Evolutionary conservation across 2,888 invertebrate species (phyloP).

Genomic region (Lasius platythorax): DNA sequence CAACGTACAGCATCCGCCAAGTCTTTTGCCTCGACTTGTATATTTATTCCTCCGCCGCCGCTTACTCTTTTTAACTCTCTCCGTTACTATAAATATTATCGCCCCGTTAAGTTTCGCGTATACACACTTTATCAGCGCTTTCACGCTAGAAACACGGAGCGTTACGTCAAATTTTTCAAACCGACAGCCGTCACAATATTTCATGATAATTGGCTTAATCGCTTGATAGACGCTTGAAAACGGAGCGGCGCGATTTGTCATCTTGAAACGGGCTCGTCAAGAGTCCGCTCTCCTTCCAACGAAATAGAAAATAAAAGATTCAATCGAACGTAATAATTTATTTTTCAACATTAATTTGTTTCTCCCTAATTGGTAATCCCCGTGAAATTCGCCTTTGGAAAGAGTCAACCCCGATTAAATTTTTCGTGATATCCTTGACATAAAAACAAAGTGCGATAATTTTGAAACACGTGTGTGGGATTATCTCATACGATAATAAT

Average conservation of each 20-base stretch:
- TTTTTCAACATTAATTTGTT: not conserved
- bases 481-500: constrained; percentile 1
- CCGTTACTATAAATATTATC: constrained; percentile 72
- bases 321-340: not conserved
- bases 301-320: not conserved
- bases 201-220: constrained; percentile 32
- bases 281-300: not conserved
- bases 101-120: constrained; percentile 61
- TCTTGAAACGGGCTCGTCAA: not conserved
- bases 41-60: constrained; percentile 68
- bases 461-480: not conserved
- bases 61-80: constrained; percentile 69
- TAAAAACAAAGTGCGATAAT: not conserved
- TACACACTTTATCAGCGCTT: constrained; percentile 60
- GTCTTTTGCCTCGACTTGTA: constrained; percentile 59
- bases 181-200: constrained; percentile 42
- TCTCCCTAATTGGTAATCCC: not conserved
- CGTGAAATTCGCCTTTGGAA: not conserved
- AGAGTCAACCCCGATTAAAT: not conserved
- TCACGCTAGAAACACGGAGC: constrained; percentile 59
- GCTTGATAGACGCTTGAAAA: not conserved
- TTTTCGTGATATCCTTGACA: not conserved
- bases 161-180: constrained; percentile 39
- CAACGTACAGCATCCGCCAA: constrained; percentile 39
- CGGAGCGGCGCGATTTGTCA: not conserved